Conservation (phyloP, 2,113 vertebrate genomes). For the Anguilla japonica region DNA sequence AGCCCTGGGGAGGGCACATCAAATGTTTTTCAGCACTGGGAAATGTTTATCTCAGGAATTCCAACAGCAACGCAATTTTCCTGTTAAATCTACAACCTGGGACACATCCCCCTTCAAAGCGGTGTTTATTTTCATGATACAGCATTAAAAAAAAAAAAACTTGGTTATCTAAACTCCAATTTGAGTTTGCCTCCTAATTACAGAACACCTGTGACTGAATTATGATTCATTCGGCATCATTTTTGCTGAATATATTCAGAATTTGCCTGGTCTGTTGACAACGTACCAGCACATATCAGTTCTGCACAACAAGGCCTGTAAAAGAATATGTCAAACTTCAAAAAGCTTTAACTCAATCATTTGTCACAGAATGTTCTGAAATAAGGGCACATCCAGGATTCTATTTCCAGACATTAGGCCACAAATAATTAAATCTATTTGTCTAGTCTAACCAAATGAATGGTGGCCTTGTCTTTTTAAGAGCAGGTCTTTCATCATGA, state of each 20-base stretch:
- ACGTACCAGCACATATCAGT: not conserved
- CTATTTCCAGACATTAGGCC: not conserved
- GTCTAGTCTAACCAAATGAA: not conserved
- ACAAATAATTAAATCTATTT: not conserved
- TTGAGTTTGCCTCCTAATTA: not conserved
- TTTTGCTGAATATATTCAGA: not conserved
- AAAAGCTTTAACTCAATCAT: not conserved
- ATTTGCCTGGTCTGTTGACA: not conserved
- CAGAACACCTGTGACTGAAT: not conserved
- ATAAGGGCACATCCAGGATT: not conserved
- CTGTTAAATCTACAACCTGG: not conserved
- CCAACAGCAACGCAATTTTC: not conserved
- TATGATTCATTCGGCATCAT: no score
- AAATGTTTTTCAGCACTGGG: not conserved
- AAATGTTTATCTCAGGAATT: not conserved
- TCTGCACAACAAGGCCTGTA: not conserved
- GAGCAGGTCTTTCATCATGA: not conserved
- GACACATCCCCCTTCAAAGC: not conserved
- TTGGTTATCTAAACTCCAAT: not conserved
- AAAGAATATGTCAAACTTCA: not conserved
- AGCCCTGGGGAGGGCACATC: no score
- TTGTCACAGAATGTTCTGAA: not conserved
- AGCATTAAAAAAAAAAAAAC: no score
- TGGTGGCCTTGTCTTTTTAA: not conserved
- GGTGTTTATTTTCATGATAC: not conserved